These are phyloP conservation scores for Ictalurus punctatus DNA, from an alignment of 2,113 vertebrate species.

Conservation along the genomic window DNA sequence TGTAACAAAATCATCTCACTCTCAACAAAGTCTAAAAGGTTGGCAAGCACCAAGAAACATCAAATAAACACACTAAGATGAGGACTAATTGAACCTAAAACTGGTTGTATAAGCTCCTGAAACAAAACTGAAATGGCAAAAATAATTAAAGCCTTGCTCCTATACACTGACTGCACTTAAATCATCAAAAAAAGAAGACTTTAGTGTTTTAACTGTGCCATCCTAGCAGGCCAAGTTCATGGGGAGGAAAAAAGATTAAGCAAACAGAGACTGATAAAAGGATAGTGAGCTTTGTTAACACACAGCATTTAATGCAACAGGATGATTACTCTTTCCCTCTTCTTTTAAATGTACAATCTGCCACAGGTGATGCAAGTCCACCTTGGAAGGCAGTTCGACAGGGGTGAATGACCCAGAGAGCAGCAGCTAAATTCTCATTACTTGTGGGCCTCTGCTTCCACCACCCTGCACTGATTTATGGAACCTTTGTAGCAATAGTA, in stretches of 20 bases:
- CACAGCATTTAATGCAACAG: not conserved
- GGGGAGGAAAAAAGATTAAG: conserved; percentile 1
- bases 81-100: conserved; percentile 58
- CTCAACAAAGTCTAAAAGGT: conserved; percentile 50
- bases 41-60: conserved; percentile 45
- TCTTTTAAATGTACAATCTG: conserved; percentile 27
- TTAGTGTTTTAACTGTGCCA: conserved; percentile 15
- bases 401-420: conserved; percentile 43
- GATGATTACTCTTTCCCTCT: conserved; percentile 8
- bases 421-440: conserved; percentile 49
- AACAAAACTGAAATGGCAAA: not conserved
- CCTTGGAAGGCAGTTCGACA: conserved; percentile 11
- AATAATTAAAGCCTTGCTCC: not conserved
- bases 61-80: conserved; percentile 35
- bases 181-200: not conserved
- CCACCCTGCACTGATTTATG: conserved; percentile 47
- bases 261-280: conserved; percentile 23
- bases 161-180: conserved; percentile 41
- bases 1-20: conserved; percentile 51
- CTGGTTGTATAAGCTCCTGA: not conserved
- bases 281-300: not conserved
- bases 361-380: conserved; percentile 3
- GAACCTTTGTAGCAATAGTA: conserved; percentile 33
- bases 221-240: not conserved
- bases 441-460: conserved; percentile 38